Conservation (phyloP, 2,113 vertebrate species). For the Pteruthius melanotis region DNA sequence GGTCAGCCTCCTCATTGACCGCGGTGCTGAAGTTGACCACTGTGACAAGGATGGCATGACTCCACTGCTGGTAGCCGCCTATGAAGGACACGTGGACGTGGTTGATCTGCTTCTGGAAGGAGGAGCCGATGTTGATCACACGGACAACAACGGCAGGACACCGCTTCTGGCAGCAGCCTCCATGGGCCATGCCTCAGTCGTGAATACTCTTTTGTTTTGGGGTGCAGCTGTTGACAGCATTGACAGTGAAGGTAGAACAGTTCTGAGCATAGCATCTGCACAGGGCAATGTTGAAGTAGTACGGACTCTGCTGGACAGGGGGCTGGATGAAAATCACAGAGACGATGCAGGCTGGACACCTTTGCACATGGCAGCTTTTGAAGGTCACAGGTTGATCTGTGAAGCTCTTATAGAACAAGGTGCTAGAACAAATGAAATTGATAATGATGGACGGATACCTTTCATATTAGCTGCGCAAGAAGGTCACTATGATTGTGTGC, state of each 20-base stretch:
- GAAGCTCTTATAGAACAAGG: constrained; percentile 97
- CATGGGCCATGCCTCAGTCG: constrained; percentile 95
- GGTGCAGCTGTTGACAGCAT: constrained; percentile 97
- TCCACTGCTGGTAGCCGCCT: constrained; percentile 92
- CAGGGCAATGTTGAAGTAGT: constrained; percentile 98
- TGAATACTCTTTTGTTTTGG: constrained; percentile 95
- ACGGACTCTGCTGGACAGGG: constrained; percentile 95
- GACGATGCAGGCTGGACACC: constrained; percentile 98
- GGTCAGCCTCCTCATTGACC: constrained; percentile 92
- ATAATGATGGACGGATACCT: constrained; percentile 94
- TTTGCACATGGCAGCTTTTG: constrained; percentile 96
- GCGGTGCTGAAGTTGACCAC: constrained; percentile 94
- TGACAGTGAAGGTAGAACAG: constrained; percentile 93
- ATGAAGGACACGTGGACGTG: constrained; percentile 96
- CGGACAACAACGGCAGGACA: constrained; percentile 93
- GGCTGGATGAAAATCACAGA: constrained; percentile 94
- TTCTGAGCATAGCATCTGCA: constrained; percentile 95
- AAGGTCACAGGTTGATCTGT: constrained; percentile 94
- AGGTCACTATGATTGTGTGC: constrained; percentile 96
- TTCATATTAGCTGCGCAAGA: constrained; percentile 92
- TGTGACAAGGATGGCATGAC: constrained; percentile 99
- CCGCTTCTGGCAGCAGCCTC: constrained; percentile 96
- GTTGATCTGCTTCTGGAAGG: constrained; percentile 95
- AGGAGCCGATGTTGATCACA: constrained; percentile 95
- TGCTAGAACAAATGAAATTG: constrained; percentile 91